Conservation (phyloP, 2,797 vertebrate species). For the Hirundo rustica region DNA sequence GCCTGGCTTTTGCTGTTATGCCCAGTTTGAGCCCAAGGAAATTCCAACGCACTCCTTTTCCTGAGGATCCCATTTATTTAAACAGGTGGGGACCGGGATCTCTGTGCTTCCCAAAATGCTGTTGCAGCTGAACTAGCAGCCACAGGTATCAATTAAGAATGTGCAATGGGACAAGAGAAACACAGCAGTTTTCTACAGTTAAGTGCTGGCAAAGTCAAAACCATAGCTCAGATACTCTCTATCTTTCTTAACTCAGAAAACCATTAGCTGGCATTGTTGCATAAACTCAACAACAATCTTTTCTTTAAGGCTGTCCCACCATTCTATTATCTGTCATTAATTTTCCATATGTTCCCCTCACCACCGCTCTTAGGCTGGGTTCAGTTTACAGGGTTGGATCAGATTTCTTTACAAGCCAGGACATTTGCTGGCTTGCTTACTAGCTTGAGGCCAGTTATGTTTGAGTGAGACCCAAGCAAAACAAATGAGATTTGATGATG, state of each 20-base stretch:
- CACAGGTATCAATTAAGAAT: neutral
- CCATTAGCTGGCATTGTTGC: neutral
- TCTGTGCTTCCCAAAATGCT: neutral
- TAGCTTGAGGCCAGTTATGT: slow-evolving; percentile 62
- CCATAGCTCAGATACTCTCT: neutral
- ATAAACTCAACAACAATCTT: neutral
- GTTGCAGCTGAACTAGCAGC: slow-evolving; percentile 14
- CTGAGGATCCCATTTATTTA: slow-evolving; percentile 40
- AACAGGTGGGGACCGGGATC: slow-evolving; percentile 7
- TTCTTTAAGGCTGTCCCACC: neutral
- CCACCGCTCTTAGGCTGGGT: slow-evolving; percentile 1
- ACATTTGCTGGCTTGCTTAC: slow-evolving; percentile 62
- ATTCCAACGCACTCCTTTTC: slow-evolving; percentile 22
- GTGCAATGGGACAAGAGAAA: neutral
- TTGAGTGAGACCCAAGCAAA: slow-evolving; percentile 62
- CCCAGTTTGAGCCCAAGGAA: neutral
- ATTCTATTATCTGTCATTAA: slow-evolving; percentile 52
- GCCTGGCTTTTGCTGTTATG: neutral
- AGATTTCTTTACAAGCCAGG: slow-evolving; percentile 62
- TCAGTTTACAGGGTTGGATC: slow-evolving; percentile 51
- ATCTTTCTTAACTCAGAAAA: neutral
- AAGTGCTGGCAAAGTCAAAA: neutral
- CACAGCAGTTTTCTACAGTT: neutral
- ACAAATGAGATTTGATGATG: slow-evolving; percentile 51
- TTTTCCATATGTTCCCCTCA: slow-evolving; percentile 49